Conservation (phyloP, 2,113 vertebrate species). For the Ptilonorhynchus violaceus region DNA sequence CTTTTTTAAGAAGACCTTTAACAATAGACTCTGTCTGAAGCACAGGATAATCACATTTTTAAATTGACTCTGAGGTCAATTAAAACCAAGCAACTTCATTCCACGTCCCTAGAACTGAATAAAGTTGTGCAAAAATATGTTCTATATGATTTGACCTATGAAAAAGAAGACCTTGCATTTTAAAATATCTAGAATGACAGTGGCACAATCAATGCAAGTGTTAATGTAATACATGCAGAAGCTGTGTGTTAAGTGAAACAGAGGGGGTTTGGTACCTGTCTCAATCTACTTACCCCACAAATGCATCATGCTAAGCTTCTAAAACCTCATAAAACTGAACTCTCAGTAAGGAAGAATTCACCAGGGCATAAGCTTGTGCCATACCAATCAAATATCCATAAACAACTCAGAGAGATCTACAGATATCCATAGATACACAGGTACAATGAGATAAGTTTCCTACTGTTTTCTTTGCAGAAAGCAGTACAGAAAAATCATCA, state of each 20-base stretch:
- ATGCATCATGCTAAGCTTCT: neutral
- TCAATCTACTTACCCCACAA: neutral
- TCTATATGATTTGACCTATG: neutral
- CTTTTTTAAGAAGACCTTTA: neutral
- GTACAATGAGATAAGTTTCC: neutral
- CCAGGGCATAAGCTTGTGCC: neutral
- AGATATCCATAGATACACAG: fast-evolving
- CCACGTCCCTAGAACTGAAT: neutral
- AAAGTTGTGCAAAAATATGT: neutral
- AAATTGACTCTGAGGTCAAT: neutral
- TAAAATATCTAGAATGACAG: neutral
- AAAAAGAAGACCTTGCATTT: neutral
- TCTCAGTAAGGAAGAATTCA: neutral
- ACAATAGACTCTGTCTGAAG: neutral
- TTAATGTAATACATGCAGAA: neutral
- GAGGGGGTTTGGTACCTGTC: neutral
- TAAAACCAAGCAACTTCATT: neutral
- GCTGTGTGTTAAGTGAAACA: neutral
- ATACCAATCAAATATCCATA: neutral
- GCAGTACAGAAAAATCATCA: neutral
- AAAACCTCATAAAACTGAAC: neutral
- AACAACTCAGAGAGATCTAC: neutral
- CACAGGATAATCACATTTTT: neutral
- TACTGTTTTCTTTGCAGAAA: neutral
- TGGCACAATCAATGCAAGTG: neutral